Conservation (phyloP, 2,797 vertebrate genomes). For the Halcyon smyrnensis region DNA sequence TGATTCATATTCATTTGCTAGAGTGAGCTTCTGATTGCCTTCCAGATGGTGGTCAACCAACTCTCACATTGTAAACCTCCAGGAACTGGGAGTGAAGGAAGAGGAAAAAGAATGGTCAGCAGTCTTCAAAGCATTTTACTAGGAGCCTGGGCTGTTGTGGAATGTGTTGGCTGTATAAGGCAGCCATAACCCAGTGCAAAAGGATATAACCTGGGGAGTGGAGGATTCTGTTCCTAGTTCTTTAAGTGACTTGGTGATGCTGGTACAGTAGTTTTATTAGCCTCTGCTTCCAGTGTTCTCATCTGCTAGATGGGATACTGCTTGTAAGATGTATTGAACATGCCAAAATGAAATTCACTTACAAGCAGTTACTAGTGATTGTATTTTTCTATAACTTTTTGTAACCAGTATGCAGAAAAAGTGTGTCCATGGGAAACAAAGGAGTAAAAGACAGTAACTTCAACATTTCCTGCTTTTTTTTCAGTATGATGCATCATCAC, state of each 20-base stretch:
- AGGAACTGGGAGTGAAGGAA: neutral
- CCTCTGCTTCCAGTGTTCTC: neutral
- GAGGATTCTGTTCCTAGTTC: neutral
- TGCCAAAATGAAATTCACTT: neutral
- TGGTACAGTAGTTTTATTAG: neutral
- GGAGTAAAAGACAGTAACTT: neutral
- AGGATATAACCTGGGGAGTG: neutral
- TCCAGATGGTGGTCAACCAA: neutral
- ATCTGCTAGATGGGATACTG: neutral
- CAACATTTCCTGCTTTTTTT: neutral
- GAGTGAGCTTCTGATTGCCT: neutral
- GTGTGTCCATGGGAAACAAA: neutral
- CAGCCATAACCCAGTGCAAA: neutral
- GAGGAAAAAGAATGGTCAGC: neutral
- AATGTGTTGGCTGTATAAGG: neutral
- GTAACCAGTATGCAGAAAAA: neutral
- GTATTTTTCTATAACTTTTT: neutral
- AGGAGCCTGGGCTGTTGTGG: neutral
- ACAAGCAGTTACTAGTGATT: neutral
- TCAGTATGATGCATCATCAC: neutral
- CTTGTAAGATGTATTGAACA: neutral
- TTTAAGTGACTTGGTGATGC: neutral
- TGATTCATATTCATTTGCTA: conserved; percentile 1
- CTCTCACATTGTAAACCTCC: neutral
- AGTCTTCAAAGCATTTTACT: neutral